Base-by-base conservation (phyloP, 2,888 invertebrate genomes). In the Nowickia ferox region DNA sequence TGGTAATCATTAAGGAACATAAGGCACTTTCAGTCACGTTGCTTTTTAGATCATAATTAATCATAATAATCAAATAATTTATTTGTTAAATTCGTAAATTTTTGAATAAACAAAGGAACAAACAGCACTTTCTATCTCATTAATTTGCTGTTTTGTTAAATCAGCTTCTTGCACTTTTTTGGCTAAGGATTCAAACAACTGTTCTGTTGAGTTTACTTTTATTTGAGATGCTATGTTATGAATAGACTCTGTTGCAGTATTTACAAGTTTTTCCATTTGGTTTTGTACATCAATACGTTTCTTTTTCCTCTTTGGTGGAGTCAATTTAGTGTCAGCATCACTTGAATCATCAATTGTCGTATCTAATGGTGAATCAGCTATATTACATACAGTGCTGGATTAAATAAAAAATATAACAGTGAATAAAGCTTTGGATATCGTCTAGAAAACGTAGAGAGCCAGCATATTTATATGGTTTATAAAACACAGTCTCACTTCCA, bases 51-150 rank as follows among this genome's bases (percentile, higher is more conserved):
- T 30, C 30, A 30, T 2, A 30, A 30, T 30, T 46, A 46, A 46
- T 46, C 2, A 13, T 46, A 44, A 44, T 9, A 10, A 22, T 11
- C 11, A 55, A 61, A n/a, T 8, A 61, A 40, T 40, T 61, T 40
- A 61, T 40, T 40, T 40, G 19, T 17, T 40, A 61, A 40, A 61
- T 46, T 46, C 46, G 15, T 22, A 22, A n/a, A 65, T 65, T 65
- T 65, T 65, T 44, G 65, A 65, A 65, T 65, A 65, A 22, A 65
- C 46, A 15, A 65, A 19, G 8, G 65, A 65, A 65, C 65, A 65
- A 65, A 65, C 65, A 17, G 22, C 46, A 22, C 44, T 46, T 22
- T 65, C 44, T 46, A 65, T 46, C 13, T 9, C 22, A 46, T 65
- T 65, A 19, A 65, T 10, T 65, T 65, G 44, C 46, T 65, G 65